Percentiles rank a stretch among this genome's conserved stretches.
phyloP scores from a whole-genome alignment of 2,113 vertebrate species.

The Oryctolagus cuniculus region DNA sequence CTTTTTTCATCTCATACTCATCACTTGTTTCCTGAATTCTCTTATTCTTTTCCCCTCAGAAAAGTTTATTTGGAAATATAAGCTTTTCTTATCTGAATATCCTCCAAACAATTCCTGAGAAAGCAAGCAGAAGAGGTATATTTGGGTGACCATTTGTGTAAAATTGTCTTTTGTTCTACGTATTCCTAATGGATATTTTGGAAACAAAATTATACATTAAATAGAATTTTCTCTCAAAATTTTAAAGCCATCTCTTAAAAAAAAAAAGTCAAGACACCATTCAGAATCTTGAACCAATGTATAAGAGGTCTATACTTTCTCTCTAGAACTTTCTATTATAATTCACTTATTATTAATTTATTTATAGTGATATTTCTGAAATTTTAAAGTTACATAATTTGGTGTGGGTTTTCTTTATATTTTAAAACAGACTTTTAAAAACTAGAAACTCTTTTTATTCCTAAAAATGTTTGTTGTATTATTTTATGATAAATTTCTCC shows the following conservation, averaged over 20 bases:
- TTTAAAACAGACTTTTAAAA: conserved; percentile 6
- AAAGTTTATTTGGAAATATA: conserved; percentile 10
- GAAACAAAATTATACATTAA: conserved; percentile 9
- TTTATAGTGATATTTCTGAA: background rate
- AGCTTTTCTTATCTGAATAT: background rate
- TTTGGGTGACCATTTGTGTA: background rate
- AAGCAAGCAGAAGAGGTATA: background rate
- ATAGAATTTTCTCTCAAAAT: conserved; percentile 47
- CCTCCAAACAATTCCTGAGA: conserved; percentile 1
- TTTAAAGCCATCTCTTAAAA: conserved; percentile 19
- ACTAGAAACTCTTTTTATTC: background rate
- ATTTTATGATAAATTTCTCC: conserved; percentile 32
- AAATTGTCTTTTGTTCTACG: conserved; percentile 11
- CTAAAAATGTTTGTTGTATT: conserved; percentile 24
- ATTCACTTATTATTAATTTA: background rate
- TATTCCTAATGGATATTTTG: conserved; percentile 29
- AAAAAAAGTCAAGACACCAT: conserved; percentile 23
- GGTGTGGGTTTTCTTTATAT: background rate
- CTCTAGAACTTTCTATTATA: conserved; percentile 14
- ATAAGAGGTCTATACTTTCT: background rate
- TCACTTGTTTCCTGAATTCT: conserved; percentile 21
- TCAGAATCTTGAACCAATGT: background rate
- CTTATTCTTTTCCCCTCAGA: background rate
- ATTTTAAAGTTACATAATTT: background rate
- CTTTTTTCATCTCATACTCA: background rate